Base-by-base conservation (phyloP, 1,140 invertebrate species). In the Melanaphis sacchari region DNA sequence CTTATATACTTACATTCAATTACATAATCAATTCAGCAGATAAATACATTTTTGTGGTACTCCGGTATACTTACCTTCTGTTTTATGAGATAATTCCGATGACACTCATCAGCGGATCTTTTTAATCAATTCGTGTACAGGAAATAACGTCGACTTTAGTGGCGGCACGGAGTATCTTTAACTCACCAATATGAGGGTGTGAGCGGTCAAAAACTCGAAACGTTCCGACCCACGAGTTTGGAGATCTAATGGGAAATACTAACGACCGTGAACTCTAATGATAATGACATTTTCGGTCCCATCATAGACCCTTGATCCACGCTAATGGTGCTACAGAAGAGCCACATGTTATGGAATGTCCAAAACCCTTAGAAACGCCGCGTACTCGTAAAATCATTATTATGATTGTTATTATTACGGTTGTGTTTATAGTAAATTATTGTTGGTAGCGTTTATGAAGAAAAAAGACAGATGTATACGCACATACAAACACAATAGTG, bases 241-340 rank as follows among this genome's bases (percentile, higher is more conserved):
- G 90, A 91, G 90, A 91, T 91, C 41, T 81, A 66, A 81, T 66
- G 90, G 90, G 41, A 81, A 81, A 91, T 66, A n/a, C 59, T 91
- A 91, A 91, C 90, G 90, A 91, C 66, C 41, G 66, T 91, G 90
- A 81, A 81, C 90, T 91, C 59, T 91, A 91, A 91, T 81, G 90
- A 91, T 91, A 91, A 91, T 91, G 90, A 91, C 66, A 46, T 91
- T 91, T 91, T 91, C 41, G 90, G 90, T 76, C 59, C 90, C 41
- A 41, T 66, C 59, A n/a, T 41, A 91, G 26, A 54, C 90, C 66
- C 90, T 91, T 31, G 66, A 91, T 91, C 54, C 40, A 7, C 54
- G 43, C 90, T 91, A 91, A 91, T 91, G 90, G 87, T 89, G 85
- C n/a, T 52, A 91, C 66, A 43, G 40, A 91, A 91, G 59, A 91